Base-by-base conservation (phyloP, 2,113 vertebrate species). In the Ursus arctos region DNA sequence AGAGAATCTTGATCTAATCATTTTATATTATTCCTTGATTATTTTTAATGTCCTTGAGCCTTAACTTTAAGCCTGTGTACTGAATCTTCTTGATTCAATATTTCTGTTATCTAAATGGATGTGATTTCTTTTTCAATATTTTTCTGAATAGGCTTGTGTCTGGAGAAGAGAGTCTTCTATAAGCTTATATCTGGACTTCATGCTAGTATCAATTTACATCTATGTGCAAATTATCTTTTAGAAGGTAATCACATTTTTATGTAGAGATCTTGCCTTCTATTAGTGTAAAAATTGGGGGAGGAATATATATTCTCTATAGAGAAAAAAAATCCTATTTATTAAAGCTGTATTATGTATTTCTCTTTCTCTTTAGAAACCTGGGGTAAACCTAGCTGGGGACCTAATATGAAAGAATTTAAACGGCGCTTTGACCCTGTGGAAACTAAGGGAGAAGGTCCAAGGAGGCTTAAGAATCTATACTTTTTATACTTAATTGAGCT, bases 151-250 rank as follows among this genome's bases (percentile, higher is more conserved):
- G 99, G 99, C 95, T 98, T 99, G 97, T 99, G 99, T 98, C 99
- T 99, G 97, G 99, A 99, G 98, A 99, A 99, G 96, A 99, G 99
- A 98, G 99, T 99, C 26, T 99, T 99, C 98, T 99, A 99, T 98
- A 98, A 99, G 47, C 99, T 99, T 47, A 99, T 99, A 98, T 99
- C 99, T 0, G 99, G 99, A 97, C 99, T 99, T 95, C 99, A 99
- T 97, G 99, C 99, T 98, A 99, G 99, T 98, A 99, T 99, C 98
- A 99, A 99, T 98, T 99, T 99, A 98, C 99, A 99, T 98, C 99
- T 99, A 24, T 99, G 99, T 92, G 99, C 99, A 31, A 98, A 99
- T 97, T 99, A 99, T 97, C 99, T 99, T 97, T 98, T 99, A 95
- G 99, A 99, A 98, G 99, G 99, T 99, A 99, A 97, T 72, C 26